phyloP scores from a whole-genome alignment of 2,113 vertebrate genomes.

The Cepphus grylle region DNA sequence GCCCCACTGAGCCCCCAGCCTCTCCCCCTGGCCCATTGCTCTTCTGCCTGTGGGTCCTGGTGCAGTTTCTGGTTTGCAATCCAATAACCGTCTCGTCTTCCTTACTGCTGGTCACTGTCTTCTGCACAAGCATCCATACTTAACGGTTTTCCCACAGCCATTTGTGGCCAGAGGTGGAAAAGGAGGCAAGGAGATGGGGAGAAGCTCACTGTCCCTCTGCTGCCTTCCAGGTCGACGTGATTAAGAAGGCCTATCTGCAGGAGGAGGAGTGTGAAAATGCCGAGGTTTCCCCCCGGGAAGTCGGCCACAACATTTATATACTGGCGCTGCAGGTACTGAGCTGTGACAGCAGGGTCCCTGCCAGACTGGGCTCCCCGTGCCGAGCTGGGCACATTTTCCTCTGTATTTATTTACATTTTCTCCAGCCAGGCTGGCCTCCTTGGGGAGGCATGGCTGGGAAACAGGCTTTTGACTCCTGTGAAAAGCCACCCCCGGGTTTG shows the following conservation, averaged over 20 bases:
- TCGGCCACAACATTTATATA: conserved; percentile 98
- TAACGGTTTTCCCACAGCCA: background rate
- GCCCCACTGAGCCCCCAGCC: background rate
- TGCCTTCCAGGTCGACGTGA: conserved; percentile 86
- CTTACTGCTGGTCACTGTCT: fast-evolving
- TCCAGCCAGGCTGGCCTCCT: background rate
- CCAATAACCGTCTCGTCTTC: background rate
- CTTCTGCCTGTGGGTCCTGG: background rate
- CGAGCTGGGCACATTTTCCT: background rate
- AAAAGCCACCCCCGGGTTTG: background rate
- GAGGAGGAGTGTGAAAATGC: conserved; percentile 86
- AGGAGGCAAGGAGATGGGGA: background rate
- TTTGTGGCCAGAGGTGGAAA: background rate
- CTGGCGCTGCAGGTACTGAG: conserved; percentile 88
- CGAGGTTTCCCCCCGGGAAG: conserved; percentile 90
- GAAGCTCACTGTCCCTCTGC: background rate
- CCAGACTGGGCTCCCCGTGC: background rate
- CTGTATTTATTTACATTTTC: background rate
- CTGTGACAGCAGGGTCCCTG: background rate
- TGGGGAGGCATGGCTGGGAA: background rate
- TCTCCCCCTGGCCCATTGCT: fast-evolving
- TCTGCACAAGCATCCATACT: background rate
- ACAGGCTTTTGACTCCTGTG: background rate
- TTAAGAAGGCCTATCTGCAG: conserved; percentile 93
- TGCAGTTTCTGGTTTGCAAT: background rate